phyloP scores from a whole-genome alignment of 2,888 invertebrate species.

The Cyaniris semiargus region DNA sequence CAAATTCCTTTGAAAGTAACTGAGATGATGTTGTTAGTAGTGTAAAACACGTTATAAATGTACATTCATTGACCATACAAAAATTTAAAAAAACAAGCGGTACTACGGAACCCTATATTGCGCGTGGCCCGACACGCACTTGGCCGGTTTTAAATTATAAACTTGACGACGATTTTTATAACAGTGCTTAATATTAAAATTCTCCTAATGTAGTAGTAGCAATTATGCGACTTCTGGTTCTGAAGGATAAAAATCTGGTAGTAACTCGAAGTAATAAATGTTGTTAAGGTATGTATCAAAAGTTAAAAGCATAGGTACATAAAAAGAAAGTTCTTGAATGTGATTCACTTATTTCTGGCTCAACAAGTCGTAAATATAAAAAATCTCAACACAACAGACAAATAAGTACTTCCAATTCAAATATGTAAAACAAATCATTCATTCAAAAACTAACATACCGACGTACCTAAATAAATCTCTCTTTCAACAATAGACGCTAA shows the following conservation, averaged over 20 bases:
- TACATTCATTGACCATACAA: too few species aligned
- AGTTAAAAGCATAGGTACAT: neutral
- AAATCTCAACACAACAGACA: neutral
- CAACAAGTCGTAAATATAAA: conserved; percentile 4
- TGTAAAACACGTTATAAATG: too few species aligned
- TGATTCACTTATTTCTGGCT: conserved; percentile 1
- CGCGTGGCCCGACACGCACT: too few species aligned
- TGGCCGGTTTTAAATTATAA: too few species aligned
- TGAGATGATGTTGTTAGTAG: too few species aligned
- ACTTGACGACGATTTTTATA: too few species aligned
- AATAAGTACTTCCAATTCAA: conserved; percentile 30
- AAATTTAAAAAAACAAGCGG: too few species aligned
- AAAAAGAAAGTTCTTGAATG: neutral
- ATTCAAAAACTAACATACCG: conserved; percentile 35
- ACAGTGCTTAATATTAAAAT: neutral
- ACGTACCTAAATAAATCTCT: conserved; percentile 42
- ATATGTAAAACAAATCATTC: conserved; percentile 35
- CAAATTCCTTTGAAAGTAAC: too few species aligned
- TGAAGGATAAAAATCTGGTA: neutral
- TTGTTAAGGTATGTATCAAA: neutral
- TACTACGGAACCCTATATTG: too few species aligned
- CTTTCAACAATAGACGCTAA: conserved; percentile 41
- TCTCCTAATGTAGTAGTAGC: neutral
- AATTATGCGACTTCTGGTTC: too few species aligned
- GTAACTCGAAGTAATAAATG: neutral